Conservation (phyloP, 2,113 vertebrate genomes). For the Smithornis capensis region DNA sequence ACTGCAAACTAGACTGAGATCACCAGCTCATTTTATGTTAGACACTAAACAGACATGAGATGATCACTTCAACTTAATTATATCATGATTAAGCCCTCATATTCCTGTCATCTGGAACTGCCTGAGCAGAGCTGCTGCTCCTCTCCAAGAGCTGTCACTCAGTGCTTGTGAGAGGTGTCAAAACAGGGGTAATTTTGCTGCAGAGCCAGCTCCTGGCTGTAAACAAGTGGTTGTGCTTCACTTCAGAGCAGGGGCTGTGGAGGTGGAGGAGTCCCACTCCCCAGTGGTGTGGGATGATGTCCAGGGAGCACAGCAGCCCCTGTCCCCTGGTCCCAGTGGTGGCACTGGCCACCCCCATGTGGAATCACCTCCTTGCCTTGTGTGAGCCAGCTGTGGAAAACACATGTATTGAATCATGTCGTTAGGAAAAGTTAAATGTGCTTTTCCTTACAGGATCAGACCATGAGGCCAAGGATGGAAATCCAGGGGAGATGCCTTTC, state of each 20-base stretch:
- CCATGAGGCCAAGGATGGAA: neutral
- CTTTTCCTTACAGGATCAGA: neutral
- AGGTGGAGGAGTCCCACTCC: neutral
- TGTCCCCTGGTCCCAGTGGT: neutral
- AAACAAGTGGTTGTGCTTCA: neutral
- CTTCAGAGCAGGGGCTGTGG: neutral
- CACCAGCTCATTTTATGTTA: neutral
- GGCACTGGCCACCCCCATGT: accelerated
- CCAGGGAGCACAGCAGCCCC: neutral
- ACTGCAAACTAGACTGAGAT: neutral
- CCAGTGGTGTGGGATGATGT: neutral
- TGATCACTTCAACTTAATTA: constrained; percentile 38
- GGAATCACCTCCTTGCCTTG: neutral
- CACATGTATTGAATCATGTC: accelerated
- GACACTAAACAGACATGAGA: neutral
- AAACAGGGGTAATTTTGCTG: constrained; percentile 26
- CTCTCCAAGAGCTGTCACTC: neutral
- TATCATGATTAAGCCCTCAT: constrained; percentile 36
- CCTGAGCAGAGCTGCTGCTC: neutral
- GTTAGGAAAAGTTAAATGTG: neutral
- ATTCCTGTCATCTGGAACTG: constrained; percentile 32
- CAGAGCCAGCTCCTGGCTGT: neutral
- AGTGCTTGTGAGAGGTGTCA: constrained; percentile 16
- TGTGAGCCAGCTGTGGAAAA: neutral
- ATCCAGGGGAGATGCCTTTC: neutral